Base-by-base conservation (phyloP, 92 coral and sea anemone species). In the Nematostella vectensis region DNA sequence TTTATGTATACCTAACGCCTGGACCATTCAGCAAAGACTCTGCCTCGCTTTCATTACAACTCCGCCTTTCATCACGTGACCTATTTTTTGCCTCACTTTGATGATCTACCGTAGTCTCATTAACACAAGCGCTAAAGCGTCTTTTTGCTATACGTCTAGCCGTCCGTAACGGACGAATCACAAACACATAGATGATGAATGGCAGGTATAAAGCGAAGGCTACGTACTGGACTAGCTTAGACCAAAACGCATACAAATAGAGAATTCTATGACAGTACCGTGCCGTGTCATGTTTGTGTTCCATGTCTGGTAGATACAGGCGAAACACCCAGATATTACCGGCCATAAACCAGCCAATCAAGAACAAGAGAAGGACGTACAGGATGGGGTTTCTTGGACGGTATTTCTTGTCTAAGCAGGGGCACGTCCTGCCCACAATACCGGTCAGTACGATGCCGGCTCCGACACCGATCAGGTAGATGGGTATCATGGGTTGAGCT, bases 381-480 rank as follows among this genome's bases (percentile, higher is more conserved):
- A 45, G 12, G 4, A 45, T 11, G 9, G 51, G 51, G 21, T 45
- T 45, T 45, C 51, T 8, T 8, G 51, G 51, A 9, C 51, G 12
- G 9, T 4, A 11, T 45, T 45, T 45, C 11, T 11, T 22, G 23
- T 45, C 51, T 45, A 4, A 4, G 18, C 51, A 45, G 51, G 51
- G 18, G 21, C 51, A 45, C 9, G 18, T 11, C 4, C 51, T 8
- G 4, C 9, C 9, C 4, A 45, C 4, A 9, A 45, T 4, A 45
- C 18, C 51, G 4, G 18, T 22, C 12, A 11, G 4, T 45, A 45
- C 17, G 23, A 45, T 45, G 18, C 11, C 51, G 4, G 51, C 51
- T 9, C 51, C 51, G 23, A 45, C 18, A 4, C 51, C 51, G 9
- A 45, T 45, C 21, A 45, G 51, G 21, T 45, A 45, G 51, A 45